Conservation (phyloP, 2,113 vertebrate genomes). For the Psephotus haematonotus region DNA sequence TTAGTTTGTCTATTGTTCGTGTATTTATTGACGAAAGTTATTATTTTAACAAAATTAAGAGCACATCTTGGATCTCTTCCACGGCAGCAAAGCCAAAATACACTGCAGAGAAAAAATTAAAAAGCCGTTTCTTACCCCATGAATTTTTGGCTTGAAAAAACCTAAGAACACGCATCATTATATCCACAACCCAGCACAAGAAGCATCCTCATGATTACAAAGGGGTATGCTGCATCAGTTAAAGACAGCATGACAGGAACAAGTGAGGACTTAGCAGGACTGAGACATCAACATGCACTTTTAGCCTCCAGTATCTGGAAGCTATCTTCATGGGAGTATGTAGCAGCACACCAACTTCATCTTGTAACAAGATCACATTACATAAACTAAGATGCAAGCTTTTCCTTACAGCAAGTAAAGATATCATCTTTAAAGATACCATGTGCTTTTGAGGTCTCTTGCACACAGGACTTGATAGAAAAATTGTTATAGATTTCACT, state of each 20-base stretch:
- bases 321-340: background rate
- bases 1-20: background rate
- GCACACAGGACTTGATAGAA: background rate
- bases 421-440: background rate
- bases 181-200: background rate
- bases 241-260: background rate
- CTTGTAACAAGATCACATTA: background rate
- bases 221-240: background rate
- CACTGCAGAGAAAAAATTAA: background rate
- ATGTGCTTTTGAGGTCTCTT: background rate
- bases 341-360: background rate
- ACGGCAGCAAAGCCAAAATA: background rate
- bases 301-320: background rate
- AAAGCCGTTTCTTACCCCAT: background rate
- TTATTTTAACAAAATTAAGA: constrained; percentile 37
- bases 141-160: background rate
- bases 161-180: background rate
- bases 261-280: background rate
- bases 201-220: background rate
- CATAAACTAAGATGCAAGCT: background rate
- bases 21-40: background rate
- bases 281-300: background rate
- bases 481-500: background rate
- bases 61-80: background rate
- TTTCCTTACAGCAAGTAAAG: background rate